Base-by-base conservation (phyloP, 2,888 invertebrate species). In the Cantharis rustica region DNA sequence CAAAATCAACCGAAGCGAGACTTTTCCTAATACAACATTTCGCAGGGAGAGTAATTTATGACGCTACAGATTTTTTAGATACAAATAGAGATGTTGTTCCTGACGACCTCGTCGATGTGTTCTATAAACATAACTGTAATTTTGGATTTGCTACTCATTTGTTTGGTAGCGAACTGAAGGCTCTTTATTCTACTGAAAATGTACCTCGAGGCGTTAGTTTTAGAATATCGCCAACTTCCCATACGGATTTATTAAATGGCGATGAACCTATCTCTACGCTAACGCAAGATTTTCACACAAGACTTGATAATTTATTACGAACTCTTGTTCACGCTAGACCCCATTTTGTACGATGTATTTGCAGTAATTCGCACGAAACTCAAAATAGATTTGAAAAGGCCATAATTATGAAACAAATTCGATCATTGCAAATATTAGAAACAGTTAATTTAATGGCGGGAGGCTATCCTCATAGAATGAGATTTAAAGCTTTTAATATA, bases 141-240 rank as follows among this genome's bases (percentile, higher is more conserved):
- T 98, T 98, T 88, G 98, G 98, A n/a, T 98, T 98, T 88, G 98
- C 96, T 0, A 96, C 97, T 16, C 97, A 98, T 87, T 90, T 98
- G n/a, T 98, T 98, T 87, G 96, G 97, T 0, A 94, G 95, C 72
- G 98, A 98, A 88, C 89, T 98, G 79, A 97, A 97, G 89, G 93
- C 94, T 1, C 88, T 95, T 13, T 95, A 93, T 84, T 92, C 93
- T 3, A 90, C 93, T 80, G 94, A 94, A 82, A 93, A 92, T 69
- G 94, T 93, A 72, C 95, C 94, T 13, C 89, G 93, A 79, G 95
- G 95, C 75, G 92, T 95, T 79, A 93, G 95, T 86, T 96, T 96
- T 89, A 91, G 97, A 84, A 96, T 97, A 85, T 96, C 96, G 9
- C 97, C 96, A 64, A 96, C 96, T 13, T 95, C 95, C 61, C 95